These are phyloP conservation scores for Elephas maximus DNA, from an alignment of 2,113 vertebrate species.

Conservation along the genomic window DNA sequence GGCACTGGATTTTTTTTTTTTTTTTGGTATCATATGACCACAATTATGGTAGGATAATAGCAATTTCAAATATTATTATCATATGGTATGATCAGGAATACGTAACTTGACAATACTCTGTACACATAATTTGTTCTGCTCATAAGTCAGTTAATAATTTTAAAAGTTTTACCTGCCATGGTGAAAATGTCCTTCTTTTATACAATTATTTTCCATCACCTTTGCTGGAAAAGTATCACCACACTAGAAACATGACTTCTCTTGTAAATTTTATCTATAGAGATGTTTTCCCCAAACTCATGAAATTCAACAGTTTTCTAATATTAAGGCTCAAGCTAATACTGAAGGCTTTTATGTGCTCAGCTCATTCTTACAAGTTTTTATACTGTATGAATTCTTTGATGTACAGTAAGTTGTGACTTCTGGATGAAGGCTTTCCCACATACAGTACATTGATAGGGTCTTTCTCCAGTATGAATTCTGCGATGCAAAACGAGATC, in stretches of 20 bases:
- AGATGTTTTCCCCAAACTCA: background rate
- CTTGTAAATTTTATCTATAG: constrained; percentile 6
- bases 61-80: constrained; percentile 31
- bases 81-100: background rate
- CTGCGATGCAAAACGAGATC: constrained; percentile 80
- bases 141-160: background rate
- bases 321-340: constrained; percentile 64
- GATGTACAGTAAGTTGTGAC: constrained; percentile 78
- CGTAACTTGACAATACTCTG: constrained; percentile 33
- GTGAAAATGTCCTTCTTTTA: background rate
- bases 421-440: constrained; percentile 81
- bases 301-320: background rate
- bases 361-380: constrained; percentile 62
- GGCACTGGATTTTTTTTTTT: too few relatives aligned
- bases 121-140: constrained; percentile 41
- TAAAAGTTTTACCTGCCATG: constrained; percentile 2
- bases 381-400: constrained; percentile 73
- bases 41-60: constrained; percentile 37
- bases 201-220: constrained; percentile 13
- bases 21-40: background rate
- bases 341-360: constrained; percentile 68
- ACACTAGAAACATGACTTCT: constrained; percentile 19
- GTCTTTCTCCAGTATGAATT: constrained; percentile 56
- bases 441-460: constrained; percentile 72
- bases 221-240: constrained; percentile 18